Base-by-base conservation (phyloP, 1,140 invertebrate species). In the Diachasma alloeum region DNA sequence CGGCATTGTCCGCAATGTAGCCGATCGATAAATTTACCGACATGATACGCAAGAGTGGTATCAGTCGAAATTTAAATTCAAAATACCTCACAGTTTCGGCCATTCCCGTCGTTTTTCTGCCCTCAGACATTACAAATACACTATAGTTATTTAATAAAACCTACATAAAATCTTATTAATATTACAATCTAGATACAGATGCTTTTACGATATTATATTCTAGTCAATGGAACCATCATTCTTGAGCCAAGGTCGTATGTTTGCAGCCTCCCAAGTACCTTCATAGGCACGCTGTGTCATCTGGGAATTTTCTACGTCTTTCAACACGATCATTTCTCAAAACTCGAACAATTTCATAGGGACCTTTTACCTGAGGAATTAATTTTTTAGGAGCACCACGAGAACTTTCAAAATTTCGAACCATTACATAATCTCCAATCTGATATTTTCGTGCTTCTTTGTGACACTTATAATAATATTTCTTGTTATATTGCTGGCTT, bases 341-440 rank as follows among this genome's bases (percentile, higher is more conserved):
- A 9, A 81, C 74, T 76, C 75, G 78, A 5, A 26, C 74, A 19
- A 83, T 37, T 22, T 53, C 53, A 66, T 83, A 83, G 13, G 82
- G 82, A 19, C 81, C 81, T 63, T 77, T 76, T 72, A 79, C 79
- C 73, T 78, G 81, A 15, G 81, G 81, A 39, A 81, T 66, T 2
- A 81, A 69, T 67, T 82, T 82, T 71, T 83, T 83, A 36, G 80
- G 81, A 19, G 76, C 68, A 6, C 81, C 81, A n/a, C 75, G 31
- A 46, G 81, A 77, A 22, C 66, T 59, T 71, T 82, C 82, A 17
- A 74, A 31, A 74, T 83, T 83, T 26, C 13, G 46, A 24, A 82
- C 76, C 74, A 82, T 77, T 22, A 82, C 77, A 63, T 80, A 81
- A 79, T 83, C 82, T 13, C 81, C 81, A 17, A 79, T 44, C 1